phyloP scores from a whole-genome alignment of 2,797 vertebrate species.

The Vespertilio murinus region DNA sequence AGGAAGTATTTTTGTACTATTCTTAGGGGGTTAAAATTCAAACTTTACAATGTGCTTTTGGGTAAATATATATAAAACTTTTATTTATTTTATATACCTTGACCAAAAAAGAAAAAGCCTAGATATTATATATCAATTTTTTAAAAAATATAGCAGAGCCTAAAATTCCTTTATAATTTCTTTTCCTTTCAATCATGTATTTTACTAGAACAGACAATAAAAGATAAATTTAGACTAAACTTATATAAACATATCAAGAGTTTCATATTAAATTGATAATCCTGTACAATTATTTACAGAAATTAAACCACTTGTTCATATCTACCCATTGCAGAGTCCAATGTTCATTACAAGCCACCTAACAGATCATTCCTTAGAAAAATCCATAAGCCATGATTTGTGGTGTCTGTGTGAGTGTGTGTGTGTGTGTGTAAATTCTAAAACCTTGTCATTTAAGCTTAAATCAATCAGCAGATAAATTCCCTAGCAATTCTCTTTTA shows the following conservation, averaged over 20 bases:
- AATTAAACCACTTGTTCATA: background rate
- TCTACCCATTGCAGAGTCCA: background rate
- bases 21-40: background rate
- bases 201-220: background rate
- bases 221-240: background rate
- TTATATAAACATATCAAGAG: background rate
- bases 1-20: background rate
- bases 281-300: background rate
- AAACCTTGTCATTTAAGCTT: background rate
- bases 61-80: background rate
- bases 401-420: background rate
- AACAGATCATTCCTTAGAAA: background rate
- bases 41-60: background rate
- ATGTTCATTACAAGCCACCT: background rate
- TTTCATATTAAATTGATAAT: constrained; percentile 2
- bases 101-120: background rate
- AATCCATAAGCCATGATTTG: background rate
- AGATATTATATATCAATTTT: background rate
- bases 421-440: background rate
- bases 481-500: background rate
- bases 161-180: background rate
- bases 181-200: background rate
- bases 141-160: background rate
- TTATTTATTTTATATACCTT: background rate
- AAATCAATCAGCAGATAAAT: background rate